Evolutionary conservation across 2,888 invertebrate genomes (phyloP).

Genomic region (Drosophila subsilvestris): DNA sequence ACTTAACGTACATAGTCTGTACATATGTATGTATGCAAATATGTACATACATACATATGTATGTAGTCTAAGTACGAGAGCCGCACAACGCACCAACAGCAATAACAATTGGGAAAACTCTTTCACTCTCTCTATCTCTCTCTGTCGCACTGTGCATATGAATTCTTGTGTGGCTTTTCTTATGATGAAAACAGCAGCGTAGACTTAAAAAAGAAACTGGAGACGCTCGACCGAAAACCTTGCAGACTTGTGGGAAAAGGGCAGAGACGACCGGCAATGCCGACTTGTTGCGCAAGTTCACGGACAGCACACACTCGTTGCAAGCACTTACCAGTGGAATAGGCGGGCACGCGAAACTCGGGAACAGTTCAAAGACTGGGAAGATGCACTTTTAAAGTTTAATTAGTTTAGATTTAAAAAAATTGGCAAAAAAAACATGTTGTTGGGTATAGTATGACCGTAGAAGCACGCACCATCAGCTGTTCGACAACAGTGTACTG

Average conservation of each 20-base stretch:
- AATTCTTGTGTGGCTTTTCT: neutral
- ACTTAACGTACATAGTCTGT: neutral
- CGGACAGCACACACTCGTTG: neutral
- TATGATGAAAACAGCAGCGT: neutral
- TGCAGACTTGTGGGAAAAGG: neutral
- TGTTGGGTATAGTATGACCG: slow-evolving; percentile 40
- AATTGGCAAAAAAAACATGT: slow-evolving; percentile 33
- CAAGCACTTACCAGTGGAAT: slow-evolving; percentile 21
- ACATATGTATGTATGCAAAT: no score
- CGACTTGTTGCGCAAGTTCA: slow-evolving; percentile 33
- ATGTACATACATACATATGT: neutral
- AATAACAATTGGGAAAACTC: no score
- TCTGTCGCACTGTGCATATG: neutral
- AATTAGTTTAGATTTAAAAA: slow-evolving; percentile 31
- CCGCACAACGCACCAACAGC: no score
- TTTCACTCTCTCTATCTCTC: neutral
- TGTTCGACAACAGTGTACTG: slow-evolving; percentile 1
- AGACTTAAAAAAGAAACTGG: neutral
- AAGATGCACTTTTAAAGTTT: slow-evolving; percentile 12
- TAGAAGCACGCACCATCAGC: slow-evolving; percentile 29
- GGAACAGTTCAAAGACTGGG: neutral
- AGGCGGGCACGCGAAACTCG: neutral
- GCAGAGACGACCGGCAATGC: slow-evolving; percentile 23
- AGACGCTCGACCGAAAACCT: slow-evolving; percentile 20
- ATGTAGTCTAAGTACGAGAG: neutral